Conservation (phyloP, 92 coral and sea anemone species). For the Anthopleura xanthogrammica region DNA sequence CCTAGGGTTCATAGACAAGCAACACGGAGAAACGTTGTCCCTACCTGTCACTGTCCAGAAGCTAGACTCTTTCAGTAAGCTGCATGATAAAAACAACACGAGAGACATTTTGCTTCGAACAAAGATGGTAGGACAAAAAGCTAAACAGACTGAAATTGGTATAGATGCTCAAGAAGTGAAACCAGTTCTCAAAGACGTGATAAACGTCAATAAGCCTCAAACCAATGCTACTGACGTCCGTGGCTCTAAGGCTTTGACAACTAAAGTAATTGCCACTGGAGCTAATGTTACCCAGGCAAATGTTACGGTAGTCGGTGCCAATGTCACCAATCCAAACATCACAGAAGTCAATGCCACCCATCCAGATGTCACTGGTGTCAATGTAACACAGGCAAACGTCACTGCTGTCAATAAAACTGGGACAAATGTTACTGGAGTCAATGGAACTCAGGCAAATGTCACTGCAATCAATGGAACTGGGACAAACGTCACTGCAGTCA, state of each 20-base stretch:
- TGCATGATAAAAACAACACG: not conserved
- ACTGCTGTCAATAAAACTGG: not conserved
- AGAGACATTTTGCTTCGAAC: not conserved
- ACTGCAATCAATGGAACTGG: constrained; percentile 9
- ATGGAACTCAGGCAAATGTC: constrained; percentile 22
- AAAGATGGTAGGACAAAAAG: not conserved
- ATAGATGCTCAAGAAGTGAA: not conserved
- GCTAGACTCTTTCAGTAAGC: not conserved
- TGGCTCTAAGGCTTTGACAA: too few relatives aligned
- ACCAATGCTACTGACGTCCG: not conserved
- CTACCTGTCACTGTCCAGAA: not conserved
- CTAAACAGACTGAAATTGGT: not conserved
- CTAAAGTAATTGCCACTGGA: not conserved
- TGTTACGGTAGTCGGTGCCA: constrained; percentile 7
- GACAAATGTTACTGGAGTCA: constrained; percentile 3
- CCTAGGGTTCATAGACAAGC: not conserved
- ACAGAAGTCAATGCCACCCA: too few relatives aligned
- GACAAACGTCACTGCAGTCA: constrained; percentile 26
- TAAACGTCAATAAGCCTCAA: not conserved
- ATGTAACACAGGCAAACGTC: too few relatives aligned
- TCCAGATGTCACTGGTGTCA: not conserved
- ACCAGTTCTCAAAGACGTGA: not conserved
- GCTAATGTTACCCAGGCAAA: constrained; percentile 21
- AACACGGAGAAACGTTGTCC: not conserved
- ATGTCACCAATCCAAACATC: too few relatives aligned